Base-by-base conservation (phyloP, 2,888 invertebrate species). In the Chamaedrilus cognettii region DNA sequence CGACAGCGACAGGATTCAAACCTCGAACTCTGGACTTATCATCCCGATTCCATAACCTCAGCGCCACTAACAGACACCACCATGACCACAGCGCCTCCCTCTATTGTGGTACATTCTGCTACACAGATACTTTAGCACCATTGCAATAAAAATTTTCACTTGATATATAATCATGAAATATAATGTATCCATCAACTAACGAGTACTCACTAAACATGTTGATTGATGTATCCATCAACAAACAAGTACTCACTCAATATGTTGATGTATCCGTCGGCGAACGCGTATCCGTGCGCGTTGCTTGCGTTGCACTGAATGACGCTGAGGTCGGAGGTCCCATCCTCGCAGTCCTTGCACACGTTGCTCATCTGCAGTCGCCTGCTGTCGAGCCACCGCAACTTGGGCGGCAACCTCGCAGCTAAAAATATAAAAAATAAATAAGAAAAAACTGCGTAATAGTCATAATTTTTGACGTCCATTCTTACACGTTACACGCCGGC, bases 201-300 rank as follows among this genome's bases (percentile, higher is more conserved):
- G n/a, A n/a, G n/a, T n/a, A n/a, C n/a, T n/a, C n/a, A 71, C 60
- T 57, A 72, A 71, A 49, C n/a, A 72, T 49, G 4, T 72, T 70
- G 52, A n/a, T 73, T 72, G 30, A 73, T 42, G 60, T 72, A 73
- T 1, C 67, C 73, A 33, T 50, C 55, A 23, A 60, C 64, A 50
- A 67, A 65, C 4, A 58, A 58, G 42, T 65, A 67, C 73, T 63
- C 55, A 72, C 73, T 52, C n/a, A 72, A 49, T 4, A 73, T 70
- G 52, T 73, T 72, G 30, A 73, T 42, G 60, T 72, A 73, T 1
- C 67, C 73, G 31, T 50, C 55, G 28, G 61, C 64, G 55, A 67
- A 65, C 4, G 60, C 61, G 42, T 65, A 67, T 15, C 73, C 72
- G 57, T 73, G 71, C 28, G 30, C 56, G 58, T 73, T 73, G 52